Evolutionary conservation across 2,888 invertebrate genomes (phyloP), one percentile per base, ranked within the genome.

Genomic region (Taphrorychus bicolor): DNA sequence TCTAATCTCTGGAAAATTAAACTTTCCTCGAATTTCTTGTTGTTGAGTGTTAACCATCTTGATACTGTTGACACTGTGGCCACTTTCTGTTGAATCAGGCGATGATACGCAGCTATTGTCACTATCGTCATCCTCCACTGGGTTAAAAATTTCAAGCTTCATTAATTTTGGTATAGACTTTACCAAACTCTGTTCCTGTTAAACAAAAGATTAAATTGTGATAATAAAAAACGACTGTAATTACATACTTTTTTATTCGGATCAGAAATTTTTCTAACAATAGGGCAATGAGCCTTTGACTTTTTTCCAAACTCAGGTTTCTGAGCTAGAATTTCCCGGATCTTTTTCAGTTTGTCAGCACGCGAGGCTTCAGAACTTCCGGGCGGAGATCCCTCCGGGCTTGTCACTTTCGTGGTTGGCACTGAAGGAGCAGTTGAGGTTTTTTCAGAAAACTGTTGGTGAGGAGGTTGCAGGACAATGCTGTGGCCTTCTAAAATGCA

Each of bases 51-150:
- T 32, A 11, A 11, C 11, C 32, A 16, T 32, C 32, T 32, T 32
- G 32, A 32, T n/a, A n/a, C n/a, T 66, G 23, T 65, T 70, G 5
- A 75, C 71, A 41, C 73, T 75, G 48, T 94, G 93, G 0, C 94
- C 94, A 77, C 93, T 93, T 74, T 93, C 93, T 1, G 92, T 89
- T 1, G 94, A 94, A 78, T 94, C 94, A 1, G 94, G 94, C 0
- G 94, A 94, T 0, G 94, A 94, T 9, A 93, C 91, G 2, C 91
- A 91, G 76, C 93, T 93, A 0, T 93, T 94, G 79, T 95, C 95
- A 76, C 94, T 94, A 79, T 95, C 95, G 76, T 95, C 95, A 78
- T 95, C 95, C 4, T 91, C 93, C 77, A 94, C 95, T 1, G 95
- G 95, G 82, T 95, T 95, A 77, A 94, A 95, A 2, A 95, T 84